Conservation (phyloP, 1,140 invertebrate genomes). For the Cydia amplana region DNA sequence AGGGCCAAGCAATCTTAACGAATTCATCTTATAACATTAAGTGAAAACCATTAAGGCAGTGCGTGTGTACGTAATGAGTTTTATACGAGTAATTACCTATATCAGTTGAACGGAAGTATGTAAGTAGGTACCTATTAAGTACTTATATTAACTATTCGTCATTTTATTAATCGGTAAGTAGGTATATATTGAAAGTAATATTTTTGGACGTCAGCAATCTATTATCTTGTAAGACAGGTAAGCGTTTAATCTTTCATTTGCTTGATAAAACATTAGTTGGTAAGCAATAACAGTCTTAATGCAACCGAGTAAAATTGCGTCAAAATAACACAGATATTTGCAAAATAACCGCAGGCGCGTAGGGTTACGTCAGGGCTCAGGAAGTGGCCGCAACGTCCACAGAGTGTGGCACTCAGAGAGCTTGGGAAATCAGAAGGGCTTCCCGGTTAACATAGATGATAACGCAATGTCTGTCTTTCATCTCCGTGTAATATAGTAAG, state of each 20-base stretch:
- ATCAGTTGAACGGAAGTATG: no score
- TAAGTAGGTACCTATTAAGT: no score
- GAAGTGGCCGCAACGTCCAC: conserved; percentile 37
- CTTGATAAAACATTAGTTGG: neutral
- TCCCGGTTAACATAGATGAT: neutral
- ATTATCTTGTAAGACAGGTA: neutral
- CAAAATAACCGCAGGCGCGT: conserved; percentile 34
- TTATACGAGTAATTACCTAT: no score
- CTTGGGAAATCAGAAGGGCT: neutral
- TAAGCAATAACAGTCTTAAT: neutral
- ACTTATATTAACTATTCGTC: no score
- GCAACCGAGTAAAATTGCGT: conserved; percentile 18
- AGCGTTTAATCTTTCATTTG: neutral
- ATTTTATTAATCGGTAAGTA: no score
- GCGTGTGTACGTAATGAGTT: no score
- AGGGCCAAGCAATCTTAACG: no score
- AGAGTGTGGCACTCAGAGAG: neutral
- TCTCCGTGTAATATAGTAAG: neutral
- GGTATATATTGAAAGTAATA: neutral
- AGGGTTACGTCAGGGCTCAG: conserved; percentile 39
- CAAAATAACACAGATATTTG: conserved; percentile 34
- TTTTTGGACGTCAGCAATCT: neutral
- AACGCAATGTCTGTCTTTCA: neutral
- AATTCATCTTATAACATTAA: neutral
- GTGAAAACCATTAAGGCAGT: neutral